Percentiles rank a stretch among this genome's conserved stretches.
phyloP scores from a whole-genome alignment of 1,140 invertebrate species.

The Drosophila kepulauana region DNA sequence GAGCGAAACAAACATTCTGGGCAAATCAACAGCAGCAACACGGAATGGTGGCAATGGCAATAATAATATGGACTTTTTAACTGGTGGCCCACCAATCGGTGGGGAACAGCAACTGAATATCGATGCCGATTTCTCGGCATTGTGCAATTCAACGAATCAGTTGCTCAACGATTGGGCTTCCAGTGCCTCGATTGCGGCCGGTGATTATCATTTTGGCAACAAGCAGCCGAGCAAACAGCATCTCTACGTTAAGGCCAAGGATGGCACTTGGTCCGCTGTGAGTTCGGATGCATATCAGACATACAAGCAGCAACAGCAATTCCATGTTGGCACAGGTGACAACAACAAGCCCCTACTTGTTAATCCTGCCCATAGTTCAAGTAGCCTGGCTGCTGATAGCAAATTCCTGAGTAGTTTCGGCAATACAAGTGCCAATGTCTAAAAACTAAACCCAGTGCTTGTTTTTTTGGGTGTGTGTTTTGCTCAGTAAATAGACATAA shows the following conservation, averaged over 20 bases:
- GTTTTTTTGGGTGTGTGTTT: conserved; percentile 24
- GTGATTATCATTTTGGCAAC: conserved; percentile 79
- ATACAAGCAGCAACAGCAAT: conserved; percentile 72
- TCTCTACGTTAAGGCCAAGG: conserved; percentile 83
- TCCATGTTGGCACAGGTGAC: conserved; percentile 69
- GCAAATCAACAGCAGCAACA: conserved; percentile 52
- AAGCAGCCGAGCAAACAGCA: conserved; percentile 82
- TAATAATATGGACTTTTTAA: conserved; percentile 57
- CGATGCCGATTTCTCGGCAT: conserved; percentile 64
- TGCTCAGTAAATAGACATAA: conserved; percentile 60
- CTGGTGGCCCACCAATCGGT: conserved; percentile 50
- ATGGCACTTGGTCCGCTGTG: conserved; percentile 82
- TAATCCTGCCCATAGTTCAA: conserved; percentile 64
- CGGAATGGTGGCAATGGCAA: conserved; percentile 32
- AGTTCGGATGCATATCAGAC: conserved; percentile 81
- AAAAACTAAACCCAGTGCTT: conserved; percentile 25
- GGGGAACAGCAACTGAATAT: conserved; percentile 27
- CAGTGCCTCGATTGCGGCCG: conserved; percentile 73
- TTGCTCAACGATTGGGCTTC: conserved; percentile 83
- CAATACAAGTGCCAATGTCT: conserved; percentile 71
- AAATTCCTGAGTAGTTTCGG: conserved; percentile 83
- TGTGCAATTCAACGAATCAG: conserved; percentile 83
- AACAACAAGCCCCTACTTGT: conserved; percentile 61
- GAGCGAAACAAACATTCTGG: conserved; percentile 83
- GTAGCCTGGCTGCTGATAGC: conserved; percentile 67